Conservation (phyloP, 2,888 invertebrate genomes). For the Acanthosepion esculentum region DNA sequence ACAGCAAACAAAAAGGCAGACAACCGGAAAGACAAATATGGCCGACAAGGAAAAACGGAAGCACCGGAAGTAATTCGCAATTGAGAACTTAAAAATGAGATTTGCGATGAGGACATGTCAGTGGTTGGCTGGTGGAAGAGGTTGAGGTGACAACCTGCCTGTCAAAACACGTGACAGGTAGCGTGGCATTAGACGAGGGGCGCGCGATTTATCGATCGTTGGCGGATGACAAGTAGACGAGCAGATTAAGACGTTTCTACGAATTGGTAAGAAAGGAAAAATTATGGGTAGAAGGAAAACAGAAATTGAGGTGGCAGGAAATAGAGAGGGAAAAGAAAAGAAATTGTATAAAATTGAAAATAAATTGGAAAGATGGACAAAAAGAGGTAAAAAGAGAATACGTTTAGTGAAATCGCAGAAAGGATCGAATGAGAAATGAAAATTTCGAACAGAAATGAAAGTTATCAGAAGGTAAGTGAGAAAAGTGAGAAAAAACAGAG, state of each 20-base stretch:
- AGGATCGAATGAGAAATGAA: not conserved
- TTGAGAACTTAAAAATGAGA: constrained; percentile 23
- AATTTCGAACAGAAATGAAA: not conserved
- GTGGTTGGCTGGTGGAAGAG: not conserved
- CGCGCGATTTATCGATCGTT: constrained; percentile 33
- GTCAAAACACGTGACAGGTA: constrained; percentile 1
- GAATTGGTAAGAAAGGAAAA: not conserved
- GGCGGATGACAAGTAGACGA: not conserved
- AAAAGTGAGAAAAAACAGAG: not conserved
- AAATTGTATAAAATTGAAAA: not conserved
- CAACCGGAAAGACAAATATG: constrained; percentile 9
- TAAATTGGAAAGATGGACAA: not conserved
- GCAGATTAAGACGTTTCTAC: not conserved
- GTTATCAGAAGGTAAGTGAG: not conserved
- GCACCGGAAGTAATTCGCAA: constrained; percentile 33
- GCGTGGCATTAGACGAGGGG: not conserved
- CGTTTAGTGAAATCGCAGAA: not conserved
- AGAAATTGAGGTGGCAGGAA: no score
- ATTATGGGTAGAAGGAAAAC: not conserved
- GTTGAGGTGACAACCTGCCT: not conserved
- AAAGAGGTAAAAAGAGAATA: not conserved
- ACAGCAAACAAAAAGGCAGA: constrained; percentile 22
- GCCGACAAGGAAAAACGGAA: constrained; percentile 33
- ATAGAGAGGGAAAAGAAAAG: not conserved
- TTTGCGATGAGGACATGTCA: not conserved